Evolutionary conservation across 2,797 vertebrate genomes (phyloP).

Genomic region (Scyliorhinus canicula): DNA sequence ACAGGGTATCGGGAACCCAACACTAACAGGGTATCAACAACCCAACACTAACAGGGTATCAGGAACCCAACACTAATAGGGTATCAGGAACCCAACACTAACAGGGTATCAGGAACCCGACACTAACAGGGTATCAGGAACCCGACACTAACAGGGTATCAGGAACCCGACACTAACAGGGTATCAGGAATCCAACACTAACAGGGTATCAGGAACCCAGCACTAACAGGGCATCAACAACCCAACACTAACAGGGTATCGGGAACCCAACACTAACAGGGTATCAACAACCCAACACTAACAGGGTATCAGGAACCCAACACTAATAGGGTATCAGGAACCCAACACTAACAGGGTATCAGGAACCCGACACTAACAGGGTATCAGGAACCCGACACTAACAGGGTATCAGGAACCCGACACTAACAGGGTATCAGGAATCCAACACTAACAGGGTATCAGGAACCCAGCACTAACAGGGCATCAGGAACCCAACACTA

Average conservation of each 20-base stretch:
- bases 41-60: not conserved
- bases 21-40: not conserved
- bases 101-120: not conserved
- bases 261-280: not conserved
- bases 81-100: not conserved
- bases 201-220: not conserved
- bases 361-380: not conserved
- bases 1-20: too few relatives aligned
- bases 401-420: not conserved
- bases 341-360: not conserved
- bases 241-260: not conserved
- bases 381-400: not conserved
- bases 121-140: not conserved
- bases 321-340: not conserved
- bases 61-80: not conserved
- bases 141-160: too few relatives aligned
- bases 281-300: not conserved
- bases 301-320: not conserved
- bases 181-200: not conserved
- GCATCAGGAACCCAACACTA: not conserved
- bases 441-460: not conserved
- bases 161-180: not conserved
- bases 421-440: not conserved
- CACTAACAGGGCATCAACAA: not conserved
- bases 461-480: not conserved